A percentile compares a stretch with the other conserved stretches of the same genome.
phyloP scores from a whole-genome alignment of 2,113 vertebrate genomes.

The Anhinga rufa region DNA sequence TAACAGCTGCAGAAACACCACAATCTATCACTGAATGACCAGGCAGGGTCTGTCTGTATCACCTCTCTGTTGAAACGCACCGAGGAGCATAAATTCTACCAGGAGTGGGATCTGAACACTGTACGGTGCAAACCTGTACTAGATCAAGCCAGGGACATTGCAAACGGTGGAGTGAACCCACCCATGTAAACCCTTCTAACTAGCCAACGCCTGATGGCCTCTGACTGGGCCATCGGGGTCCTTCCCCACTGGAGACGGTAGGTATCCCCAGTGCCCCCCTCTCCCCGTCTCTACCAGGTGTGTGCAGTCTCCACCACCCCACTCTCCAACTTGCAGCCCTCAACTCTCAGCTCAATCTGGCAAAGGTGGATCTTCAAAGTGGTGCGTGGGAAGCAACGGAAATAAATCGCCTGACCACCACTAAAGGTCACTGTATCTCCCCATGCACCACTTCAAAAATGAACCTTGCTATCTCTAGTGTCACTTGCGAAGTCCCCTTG shows the following conservation, averaged over 20 bases:
- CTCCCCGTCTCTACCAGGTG: slow-evolving; percentile 29
- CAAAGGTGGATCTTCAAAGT: slow-evolving; percentile 74
- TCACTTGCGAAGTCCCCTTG: slow-evolving; percentile 58
- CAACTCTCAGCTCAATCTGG: slow-evolving; percentile 76
- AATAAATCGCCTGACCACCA: background rate
- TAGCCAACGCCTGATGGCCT: background rate
- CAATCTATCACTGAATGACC: background rate
- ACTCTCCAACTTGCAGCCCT: slow-evolving; percentile 85
- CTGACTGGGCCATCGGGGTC: slow-evolving; percentile 7
- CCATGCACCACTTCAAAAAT: slow-evolving; percentile 77
- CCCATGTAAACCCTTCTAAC: slow-evolving; percentile 20
- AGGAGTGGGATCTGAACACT: slow-evolving; percentile 63
- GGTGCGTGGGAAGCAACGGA: slow-evolving; percentile 68
- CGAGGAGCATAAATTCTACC: background rate
- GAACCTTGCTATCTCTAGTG: slow-evolving; percentile 61
- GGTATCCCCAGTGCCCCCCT: slow-evolving; percentile 28
- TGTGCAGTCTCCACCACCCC: slow-evolving; percentile 73
- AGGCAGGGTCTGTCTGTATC: background rate
- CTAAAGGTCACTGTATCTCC: slow-evolving; percentile 51
- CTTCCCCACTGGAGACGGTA: slow-evolving; percentile 4
- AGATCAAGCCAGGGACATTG: slow-evolving; percentile 75
- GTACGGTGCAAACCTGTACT: slow-evolving; percentile 56
- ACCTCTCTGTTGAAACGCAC: background rate
- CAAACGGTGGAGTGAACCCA: background rate
- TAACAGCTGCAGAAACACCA: background rate